Percentiles rank a stretch among this genome's conserved stretches.
These are phyloP conservation scores for Mya arenaria DNA, from an alignment of 1,140 invertebrate genomes.

Conservation along the genomic window DNA sequence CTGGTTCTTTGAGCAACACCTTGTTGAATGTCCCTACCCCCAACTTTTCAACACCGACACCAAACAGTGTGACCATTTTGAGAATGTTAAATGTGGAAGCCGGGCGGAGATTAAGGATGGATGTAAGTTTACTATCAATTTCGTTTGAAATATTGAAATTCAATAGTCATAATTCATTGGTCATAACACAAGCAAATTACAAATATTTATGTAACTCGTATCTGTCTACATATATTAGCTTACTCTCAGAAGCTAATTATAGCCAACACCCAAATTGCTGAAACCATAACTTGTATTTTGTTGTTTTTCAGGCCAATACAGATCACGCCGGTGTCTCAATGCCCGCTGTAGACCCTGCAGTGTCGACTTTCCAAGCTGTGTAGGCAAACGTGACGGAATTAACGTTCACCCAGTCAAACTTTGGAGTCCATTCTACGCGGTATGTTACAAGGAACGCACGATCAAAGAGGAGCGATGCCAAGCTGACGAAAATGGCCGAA, in stretches of 20 bases:
- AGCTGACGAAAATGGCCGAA: constrained; percentile 3
- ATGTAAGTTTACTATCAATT: no score
- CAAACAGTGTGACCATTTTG: constrained; percentile 47
- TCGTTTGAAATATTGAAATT: no score
- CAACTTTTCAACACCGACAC: constrained; percentile 56
- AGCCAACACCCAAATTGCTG: no score
- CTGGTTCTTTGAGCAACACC: constrained; percentile 55
- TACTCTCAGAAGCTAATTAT: no score
- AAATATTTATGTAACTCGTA: no score
- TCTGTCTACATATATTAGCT: no score
- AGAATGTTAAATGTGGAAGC: constrained; percentile 59
- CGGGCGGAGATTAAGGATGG: constrained; percentile 52
- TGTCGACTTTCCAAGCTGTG: constrained; percentile 53
- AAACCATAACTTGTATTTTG: no score
- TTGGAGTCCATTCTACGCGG: constrained; percentile 50
- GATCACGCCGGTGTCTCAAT: neutral
- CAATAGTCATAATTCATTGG: no score
- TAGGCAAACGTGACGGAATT: constrained; percentile 47
- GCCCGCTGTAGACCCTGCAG: constrained; percentile 53
- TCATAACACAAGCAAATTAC: no score
- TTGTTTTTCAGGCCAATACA: constrained; percentile 54
- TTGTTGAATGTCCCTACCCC: constrained; percentile 65
- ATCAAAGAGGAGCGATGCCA: constrained; percentile 39
- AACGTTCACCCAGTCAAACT: constrained; percentile 41
- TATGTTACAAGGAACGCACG: constrained; percentile 53